Conservation (phyloP, 2,888 invertebrate genomes). For the Tenthredo distinguenda region DNA sequence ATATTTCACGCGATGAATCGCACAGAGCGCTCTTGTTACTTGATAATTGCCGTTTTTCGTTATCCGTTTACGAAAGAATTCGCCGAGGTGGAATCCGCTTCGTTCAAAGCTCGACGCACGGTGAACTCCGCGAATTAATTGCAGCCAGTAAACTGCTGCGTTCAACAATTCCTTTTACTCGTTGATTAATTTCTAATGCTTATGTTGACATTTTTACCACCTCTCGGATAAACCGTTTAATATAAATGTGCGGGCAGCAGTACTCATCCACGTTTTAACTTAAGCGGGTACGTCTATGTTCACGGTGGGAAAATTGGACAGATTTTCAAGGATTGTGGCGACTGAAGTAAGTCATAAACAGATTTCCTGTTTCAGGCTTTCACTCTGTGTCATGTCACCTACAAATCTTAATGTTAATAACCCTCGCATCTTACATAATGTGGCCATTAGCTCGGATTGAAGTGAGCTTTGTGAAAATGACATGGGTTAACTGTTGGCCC, state of each 20-base stretch:
- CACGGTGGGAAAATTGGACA: too few relatives aligned
- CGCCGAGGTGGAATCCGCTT: conserved; percentile 4
- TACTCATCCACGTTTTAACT: neutral
- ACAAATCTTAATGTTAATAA: too few relatives aligned
- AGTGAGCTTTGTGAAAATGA: too few relatives aligned
- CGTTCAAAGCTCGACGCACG: neutral
- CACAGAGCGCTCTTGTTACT: neutral
- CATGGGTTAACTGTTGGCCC: too few relatives aligned
- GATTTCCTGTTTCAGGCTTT: too few relatives aligned
- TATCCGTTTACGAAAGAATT: conserved; percentile 30
- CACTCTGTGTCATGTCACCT: too few relatives aligned
- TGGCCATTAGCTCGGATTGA: too few relatives aligned
- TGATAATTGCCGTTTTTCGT: conserved; percentile 38
- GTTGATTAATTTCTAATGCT: conserved; percentile 26
- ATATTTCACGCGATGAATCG: conserved; percentile 31
- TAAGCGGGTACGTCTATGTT: neutral
- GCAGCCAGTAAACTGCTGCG: conserved; percentile 26
- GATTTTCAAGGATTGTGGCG: neutral
- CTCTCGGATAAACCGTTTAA: conserved; percentile 12
- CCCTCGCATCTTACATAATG: too few relatives aligned
- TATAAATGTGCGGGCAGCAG: neutral
- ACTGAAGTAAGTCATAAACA: too few relatives aligned
- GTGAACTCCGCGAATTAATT: conserved; percentile 42
- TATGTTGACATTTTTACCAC: conserved; percentile 4
- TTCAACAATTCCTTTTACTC: conserved; percentile 32